Base-by-base conservation (phyloP, 2,797 vertebrate species). In the Lateolabrax maculatus region DNA sequence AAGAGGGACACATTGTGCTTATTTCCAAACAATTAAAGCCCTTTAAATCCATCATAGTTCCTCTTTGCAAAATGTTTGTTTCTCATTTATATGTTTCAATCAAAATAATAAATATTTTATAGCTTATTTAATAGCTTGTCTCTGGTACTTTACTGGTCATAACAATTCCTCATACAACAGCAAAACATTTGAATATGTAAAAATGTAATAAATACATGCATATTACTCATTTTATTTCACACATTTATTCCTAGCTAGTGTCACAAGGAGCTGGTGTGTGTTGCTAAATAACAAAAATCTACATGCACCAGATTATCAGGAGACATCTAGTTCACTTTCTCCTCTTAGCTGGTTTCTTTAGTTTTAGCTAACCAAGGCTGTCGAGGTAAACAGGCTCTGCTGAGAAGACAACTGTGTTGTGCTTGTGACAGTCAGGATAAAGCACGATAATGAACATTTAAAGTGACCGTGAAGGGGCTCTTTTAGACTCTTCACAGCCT, bases 381-480 rank as follows among this genome's bases (percentile, higher is more conserved):
- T 78, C 68, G 1, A 63, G 27, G 80, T 65, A 76, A 83, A 89
- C 86, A 62, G 80, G 43, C 68, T 78, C 5, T 25, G 44, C 52
- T 63, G 49, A 78, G 70, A 70, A 84, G 84, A 87, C 75, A 71
- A 84, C 75, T 78, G 82, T 70, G 65, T 85, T 84, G 52, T 73
- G 68, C 76, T 39, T 1, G 63, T 88, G 88, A 84, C 81, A 87
- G 83, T 75, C 10, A 6, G 53, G 75, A 80, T 80, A 83, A 89
- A 83, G 77, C 61, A 62, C 43, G 62, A 82, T 90, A 86, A 88
- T 88, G 80, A 91, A 82, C 84, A 89, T 84, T 79, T 71, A 84
- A 86, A 89, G 83, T 85, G 89, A 84, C 90, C 84, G 77, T 84
- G 56, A 90, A 90, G 84, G 62, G 69, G 76, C 81, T 84, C 80